phyloP scores from a whole-genome alignment of 30 jellyfish, hydroid and myxozoan genomes.

The Mastigias papua region DNA sequence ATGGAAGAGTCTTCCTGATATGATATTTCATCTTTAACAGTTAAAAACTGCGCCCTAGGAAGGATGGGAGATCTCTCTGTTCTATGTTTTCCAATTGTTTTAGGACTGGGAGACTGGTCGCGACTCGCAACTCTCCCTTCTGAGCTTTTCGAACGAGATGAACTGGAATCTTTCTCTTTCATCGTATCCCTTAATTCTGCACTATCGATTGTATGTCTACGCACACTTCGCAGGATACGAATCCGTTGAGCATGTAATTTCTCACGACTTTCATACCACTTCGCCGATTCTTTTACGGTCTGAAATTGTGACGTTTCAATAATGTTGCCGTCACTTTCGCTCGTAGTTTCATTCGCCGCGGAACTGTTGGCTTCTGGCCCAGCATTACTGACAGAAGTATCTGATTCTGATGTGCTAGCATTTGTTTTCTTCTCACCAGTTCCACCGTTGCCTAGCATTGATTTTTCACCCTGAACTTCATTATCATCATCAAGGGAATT shows the following conservation, averaged over 20 bases:
- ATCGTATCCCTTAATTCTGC: slow-evolving; percentile 22
- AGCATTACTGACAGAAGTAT: background rate
- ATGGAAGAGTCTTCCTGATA: background rate
- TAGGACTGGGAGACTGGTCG: slow-evolving; percentile 36
- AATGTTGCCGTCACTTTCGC: background rate
- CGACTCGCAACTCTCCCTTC: slow-evolving; percentile 24
- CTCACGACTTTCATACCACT: slow-evolving; percentile 59
- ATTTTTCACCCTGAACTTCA: background rate
- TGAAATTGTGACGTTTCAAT: slow-evolving; percentile 58
- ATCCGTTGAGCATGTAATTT: slow-evolving; percentile 11
- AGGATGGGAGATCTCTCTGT: background rate
- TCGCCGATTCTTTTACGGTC: slow-evolving; percentile 65
- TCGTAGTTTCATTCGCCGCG: background rate
- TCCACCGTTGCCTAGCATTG: background rate
- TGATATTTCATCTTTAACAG: background rate
- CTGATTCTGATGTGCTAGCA: background rate
- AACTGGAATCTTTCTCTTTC: background rate
- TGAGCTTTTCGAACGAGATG: slow-evolving; percentile 35
- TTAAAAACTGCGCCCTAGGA: background rate
- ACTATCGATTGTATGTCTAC: slow-evolving; percentile 75
- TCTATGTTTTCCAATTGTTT: background rate
- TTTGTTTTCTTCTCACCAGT: background rate
- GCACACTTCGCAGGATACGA: slow-evolving; percentile 63
- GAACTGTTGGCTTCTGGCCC: background rate
- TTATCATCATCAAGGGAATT: slow-evolving; percentile 18